Evolutionary conservation across 2,888 invertebrate species (phyloP), one percentile per base, ranked within the genome.

Genomic region (Entomobrya proxima): DNA sequence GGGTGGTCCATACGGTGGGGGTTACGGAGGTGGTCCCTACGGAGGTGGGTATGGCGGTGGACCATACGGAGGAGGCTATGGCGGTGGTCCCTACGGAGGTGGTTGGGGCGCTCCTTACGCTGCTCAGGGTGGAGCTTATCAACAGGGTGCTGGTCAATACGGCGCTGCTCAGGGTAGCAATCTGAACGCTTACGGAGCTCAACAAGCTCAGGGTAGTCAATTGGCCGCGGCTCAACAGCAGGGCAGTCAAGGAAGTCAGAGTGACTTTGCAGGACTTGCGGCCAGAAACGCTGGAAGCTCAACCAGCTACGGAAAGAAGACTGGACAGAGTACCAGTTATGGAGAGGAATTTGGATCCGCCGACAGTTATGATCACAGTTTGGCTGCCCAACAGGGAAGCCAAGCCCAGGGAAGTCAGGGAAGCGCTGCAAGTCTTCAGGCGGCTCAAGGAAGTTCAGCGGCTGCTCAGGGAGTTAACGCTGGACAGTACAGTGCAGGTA

Each of bases 371-470:
- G 88, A 89, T 50, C 35, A 80, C 52, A 40, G 79, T 47, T 35
- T 85, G 40, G 85, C 82, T 27, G 82, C 52, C 15, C 72, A n/a
- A 11, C 86, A 87, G 75, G 86, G 75, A 35, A 4, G 44, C 1
- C 11, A 55, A 1, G 67, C 79, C 7, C 55, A 82, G 40, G 78
- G 55, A 15, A 44, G 37, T 11, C 72, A 84, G 35, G 88, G 88
- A 13, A 50, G 78, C 27, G 85, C 78, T 21, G 30, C 21, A 18
- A n/a, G 52, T 24, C 21, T 89, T 15, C 35, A 35, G 9, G 87
- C 88, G 24, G 88, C 83, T 32, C 89, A 89, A 52, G 88, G 86
- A n/a, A n/a, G n/a, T 15, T 87, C 87, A 11, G 83, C 80, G 76
- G 86, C 72, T 11, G 37, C 50, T 0, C 61, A 50, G 13, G 83